Evolutionary conservation across 1,140 invertebrate species (phyloP).

Genomic region (Cydia fagiglandana): DNA sequence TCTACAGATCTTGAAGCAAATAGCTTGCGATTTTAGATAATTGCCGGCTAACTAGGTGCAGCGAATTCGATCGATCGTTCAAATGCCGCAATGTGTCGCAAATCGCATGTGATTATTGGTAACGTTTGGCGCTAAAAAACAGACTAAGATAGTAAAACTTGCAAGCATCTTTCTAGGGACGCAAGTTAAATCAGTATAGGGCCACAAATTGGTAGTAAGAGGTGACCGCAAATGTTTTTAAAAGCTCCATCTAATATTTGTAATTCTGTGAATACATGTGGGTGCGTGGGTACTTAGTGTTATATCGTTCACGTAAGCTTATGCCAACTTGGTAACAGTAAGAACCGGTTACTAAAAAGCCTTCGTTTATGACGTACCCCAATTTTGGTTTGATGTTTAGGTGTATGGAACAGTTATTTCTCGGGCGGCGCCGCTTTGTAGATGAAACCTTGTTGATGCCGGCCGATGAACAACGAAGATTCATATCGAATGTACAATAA

Average conservation of each 20-base stretch:
- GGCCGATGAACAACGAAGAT: constrained; percentile 14
- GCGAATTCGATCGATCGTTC: no score
- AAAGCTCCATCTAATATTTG: neutral
- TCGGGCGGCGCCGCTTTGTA: constrained; percentile 19
- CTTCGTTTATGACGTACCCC: constrained; percentile 28
- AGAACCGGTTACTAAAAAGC: constrained; percentile 26
- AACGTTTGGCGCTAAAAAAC: no score
- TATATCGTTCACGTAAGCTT: constrained; percentile 32
- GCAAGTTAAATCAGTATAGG: no score
- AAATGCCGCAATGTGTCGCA: no score
- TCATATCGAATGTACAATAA: constrained; percentile 15
- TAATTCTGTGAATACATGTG: neutral
- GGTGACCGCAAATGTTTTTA: neutral
- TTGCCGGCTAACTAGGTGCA: no score
- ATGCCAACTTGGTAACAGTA: constrained; percentile 31
- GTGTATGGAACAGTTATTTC: constrained; percentile 18
- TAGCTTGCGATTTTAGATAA: no score
- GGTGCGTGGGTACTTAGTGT: constrained; percentile 20
- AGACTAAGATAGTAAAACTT: no score
- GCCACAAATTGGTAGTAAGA: no score
- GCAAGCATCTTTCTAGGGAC: no score
- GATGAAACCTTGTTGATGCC: constrained; percentile 16
- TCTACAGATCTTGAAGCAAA: no score
- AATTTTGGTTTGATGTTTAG: constrained; percentile 32
- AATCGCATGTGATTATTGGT: no score